Evolutionary conservation across 2,113 vertebrate genomes (phyloP), one percentile per base, ranked within the genome.

Genomic region (Indicator indicator): DNA sequence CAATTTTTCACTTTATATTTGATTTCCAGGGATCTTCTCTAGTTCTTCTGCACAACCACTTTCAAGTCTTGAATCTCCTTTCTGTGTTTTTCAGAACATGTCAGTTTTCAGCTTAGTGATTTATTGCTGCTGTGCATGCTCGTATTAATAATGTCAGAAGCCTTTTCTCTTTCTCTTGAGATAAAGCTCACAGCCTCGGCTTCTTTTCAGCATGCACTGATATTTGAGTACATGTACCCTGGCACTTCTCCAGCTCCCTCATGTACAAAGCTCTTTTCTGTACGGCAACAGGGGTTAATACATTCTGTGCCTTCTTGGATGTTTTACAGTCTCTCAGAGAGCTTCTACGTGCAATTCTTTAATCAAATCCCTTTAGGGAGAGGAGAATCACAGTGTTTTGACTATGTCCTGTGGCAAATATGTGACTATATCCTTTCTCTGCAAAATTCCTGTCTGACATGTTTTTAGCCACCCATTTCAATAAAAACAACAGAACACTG

Each of bases 211-310:
- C 79, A 68, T 0, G 0, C 72, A 68, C 48, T 91, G 95, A 89
- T 93, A 92, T 91, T 77, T 80, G 84, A 96, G 86, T 84, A 83
- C 89, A 85, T 92, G 81, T 87, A 62, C 50, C 21, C 78, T 95
- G 93, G 95, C 95, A 19, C 58, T 52, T 87, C 28, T 92, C 91
- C 95, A 95, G 1, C 50, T 89, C 64, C 68, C 42, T 80, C 14
- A 2, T 54, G 72, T 70, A 97, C 91, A 97, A 95, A 95, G 94
- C 86, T 94, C 69, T 80, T 89, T 94, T 97, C 86, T 96, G 48
- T 86, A 68, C 71, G 78, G 18, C 0, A 5, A 83, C 90, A 80
- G 84, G 94, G 87, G 87, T 96, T 96, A 95, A 97, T 96, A 77
- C 81, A 80, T 95, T 95, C 95, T 93, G 72, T 88, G 79, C 81